Conservation (phyloP, 1,140 invertebrate genomes). For the Drosophila serrata region DNA sequence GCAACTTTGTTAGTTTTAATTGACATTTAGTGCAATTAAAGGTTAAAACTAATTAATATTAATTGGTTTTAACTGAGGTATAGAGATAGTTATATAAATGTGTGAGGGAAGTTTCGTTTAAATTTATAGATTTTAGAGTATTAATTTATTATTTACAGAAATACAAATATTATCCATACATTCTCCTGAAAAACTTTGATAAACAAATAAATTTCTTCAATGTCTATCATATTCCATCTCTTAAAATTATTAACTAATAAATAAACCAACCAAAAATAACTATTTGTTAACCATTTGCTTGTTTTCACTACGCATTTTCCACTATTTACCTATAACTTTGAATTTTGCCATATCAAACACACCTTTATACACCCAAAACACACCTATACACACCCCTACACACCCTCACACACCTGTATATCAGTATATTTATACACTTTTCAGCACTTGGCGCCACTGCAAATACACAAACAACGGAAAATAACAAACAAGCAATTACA, state of each 20-base stretch:
- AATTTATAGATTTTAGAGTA: too few species aligned
- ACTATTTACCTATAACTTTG: background rate
- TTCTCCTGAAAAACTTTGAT: too few species aligned
- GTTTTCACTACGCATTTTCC: background rate
- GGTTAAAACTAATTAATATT: background rate
- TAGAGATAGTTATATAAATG: background rate
- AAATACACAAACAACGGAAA: slow-evolving; percentile 23
- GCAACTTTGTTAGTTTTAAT: slow-evolving; percentile 27
- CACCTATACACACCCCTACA: background rate
- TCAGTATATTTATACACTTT: slow-evolving; percentile 12
- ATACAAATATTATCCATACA: too few species aligned
- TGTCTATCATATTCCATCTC: too few species aligned
- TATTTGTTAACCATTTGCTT: background rate
- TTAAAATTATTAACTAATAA: background rate
- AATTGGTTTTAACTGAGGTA: background rate
- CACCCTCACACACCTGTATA: slow-evolving; percentile 5
- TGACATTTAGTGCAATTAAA: slow-evolving; percentile 4
- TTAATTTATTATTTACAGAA: too few species aligned
- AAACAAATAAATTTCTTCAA: background rate
- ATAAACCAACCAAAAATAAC: background rate
- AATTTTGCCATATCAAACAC: slow-evolving; percentile 13
- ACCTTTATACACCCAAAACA: background rate
- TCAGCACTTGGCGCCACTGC: slow-evolving; percentile 35
- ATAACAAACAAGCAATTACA: slow-evolving; percentile 68
- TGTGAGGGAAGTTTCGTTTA: too few species aligned